Evolutionary conservation across 2,888 invertebrate genomes (phyloP).

Genomic region (Cecidostiba fungosa): DNA sequence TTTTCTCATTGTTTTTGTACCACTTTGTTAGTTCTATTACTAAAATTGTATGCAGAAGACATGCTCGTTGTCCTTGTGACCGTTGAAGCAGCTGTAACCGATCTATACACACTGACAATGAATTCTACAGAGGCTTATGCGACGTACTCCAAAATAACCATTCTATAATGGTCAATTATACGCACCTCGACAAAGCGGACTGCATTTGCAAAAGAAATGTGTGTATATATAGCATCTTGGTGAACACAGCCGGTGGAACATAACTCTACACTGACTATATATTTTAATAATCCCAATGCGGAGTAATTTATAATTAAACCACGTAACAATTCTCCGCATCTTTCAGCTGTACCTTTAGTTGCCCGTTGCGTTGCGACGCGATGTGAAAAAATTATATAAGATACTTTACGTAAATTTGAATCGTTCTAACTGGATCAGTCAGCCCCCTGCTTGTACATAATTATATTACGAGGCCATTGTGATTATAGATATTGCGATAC

Average conservation of each 20-base stretch:
- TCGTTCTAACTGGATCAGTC: background rate
- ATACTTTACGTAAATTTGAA: constrained; percentile 68
- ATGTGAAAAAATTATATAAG: constrained; percentile 68
- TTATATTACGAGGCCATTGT: too few species aligned
- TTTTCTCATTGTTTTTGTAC: background rate
- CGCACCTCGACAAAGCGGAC: too few species aligned
- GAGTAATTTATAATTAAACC: background rate
- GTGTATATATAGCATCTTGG: too few species aligned
- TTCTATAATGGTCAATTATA: background rate
- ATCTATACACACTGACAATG: too few species aligned
- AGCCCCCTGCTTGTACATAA: background rate
- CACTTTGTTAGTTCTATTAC: background rate
- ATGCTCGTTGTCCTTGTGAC: background rate
- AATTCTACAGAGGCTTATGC: background rate
- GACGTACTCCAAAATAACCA: background rate
- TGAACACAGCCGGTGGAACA: too few species aligned
- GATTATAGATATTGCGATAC: background rate
- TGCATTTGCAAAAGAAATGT: too few species aligned
- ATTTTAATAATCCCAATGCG: too few species aligned
- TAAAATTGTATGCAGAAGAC: too few species aligned
- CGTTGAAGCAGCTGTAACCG: background rate
- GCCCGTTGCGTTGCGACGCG: background rate
- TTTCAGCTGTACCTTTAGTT: background rate
- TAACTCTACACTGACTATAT: too few species aligned
- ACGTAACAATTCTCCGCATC: background rate